Conservation (phyloP, 2,113 vertebrate species). For the Tichodroma muraria region DNA sequence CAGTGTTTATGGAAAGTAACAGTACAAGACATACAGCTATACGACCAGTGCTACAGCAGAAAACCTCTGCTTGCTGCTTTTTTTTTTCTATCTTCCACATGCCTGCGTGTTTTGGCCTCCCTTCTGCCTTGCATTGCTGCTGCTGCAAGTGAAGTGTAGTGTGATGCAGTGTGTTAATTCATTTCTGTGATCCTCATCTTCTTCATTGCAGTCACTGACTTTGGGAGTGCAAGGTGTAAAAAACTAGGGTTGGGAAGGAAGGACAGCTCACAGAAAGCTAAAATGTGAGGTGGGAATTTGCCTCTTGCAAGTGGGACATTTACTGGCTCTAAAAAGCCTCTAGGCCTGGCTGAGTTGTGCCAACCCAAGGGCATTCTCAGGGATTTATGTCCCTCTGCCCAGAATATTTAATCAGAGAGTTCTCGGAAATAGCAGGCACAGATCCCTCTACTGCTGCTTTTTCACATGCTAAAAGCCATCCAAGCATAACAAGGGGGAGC, state of each 20-base stretch:
- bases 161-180: background rate
- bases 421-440: background rate
- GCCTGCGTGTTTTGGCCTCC: background rate
- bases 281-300: background rate
- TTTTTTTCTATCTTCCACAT: background rate
- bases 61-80: background rate
- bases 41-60: background rate
- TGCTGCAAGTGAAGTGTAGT: background rate
- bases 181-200: background rate
- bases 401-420: background rate
- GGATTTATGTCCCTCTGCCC: background rate
- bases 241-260: background rate
- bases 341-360: background rate
- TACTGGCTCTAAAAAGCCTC: background rate
- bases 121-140: background rate
- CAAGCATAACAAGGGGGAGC: background rate
- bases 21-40: background rate
- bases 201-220: background rate
- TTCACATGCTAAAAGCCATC: background rate
- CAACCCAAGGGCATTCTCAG: background rate
- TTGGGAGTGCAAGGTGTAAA: background rate
- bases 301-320: background rate
- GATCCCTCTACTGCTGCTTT: background rate
- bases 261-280: background rate
- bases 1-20: background rate